Evolutionary conservation across 2,797 vertebrate genomes (phyloP).

Genomic region (Octomys mimax): DNA sequence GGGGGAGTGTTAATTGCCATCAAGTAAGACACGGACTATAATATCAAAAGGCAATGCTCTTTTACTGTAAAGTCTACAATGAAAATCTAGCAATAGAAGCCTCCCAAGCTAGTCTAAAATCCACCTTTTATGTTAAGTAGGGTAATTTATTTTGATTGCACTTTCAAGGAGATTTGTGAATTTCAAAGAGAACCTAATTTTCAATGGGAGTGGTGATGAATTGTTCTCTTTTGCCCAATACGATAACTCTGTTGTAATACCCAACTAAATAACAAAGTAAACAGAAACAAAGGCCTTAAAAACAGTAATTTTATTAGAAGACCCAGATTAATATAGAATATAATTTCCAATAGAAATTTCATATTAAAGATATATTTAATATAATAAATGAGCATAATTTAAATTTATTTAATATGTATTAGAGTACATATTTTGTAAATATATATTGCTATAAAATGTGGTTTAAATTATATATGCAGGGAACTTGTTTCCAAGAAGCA

Average conservation of each 20-base stretch:
- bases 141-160: conserved; percentile 55
- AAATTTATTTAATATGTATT: background rate
- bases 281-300: conserved; percentile 39
- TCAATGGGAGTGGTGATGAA: conserved; percentile 37
- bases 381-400: conserved; percentile 50
- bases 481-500: background rate
- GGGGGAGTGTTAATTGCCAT: conserved; percentile 69
- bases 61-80: conserved; percentile 77
- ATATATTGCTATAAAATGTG: background rate
- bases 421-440: background rate
- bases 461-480: background rate
- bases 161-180: conserved; percentile 58
- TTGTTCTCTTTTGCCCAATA: conserved; percentile 20
- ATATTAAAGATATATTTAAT: conserved; percentile 17
- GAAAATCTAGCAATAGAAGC: background rate
- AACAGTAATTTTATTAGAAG: conserved; percentile 49
- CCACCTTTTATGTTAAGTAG: conserved; percentile 39
- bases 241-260: conserved; percentile 31
- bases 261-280: conserved; percentile 19
- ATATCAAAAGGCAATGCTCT: background rate
- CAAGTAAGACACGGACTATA: conserved; percentile 71
- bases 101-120: conserved; percentile 65
- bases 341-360: conserved; percentile 19
- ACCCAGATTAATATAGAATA: background rate
- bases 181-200: conserved; percentile 64